Base-by-base conservation (phyloP, 2,797 vertebrate genomes). In the Microctenopoma stevenorrisi region DNA sequence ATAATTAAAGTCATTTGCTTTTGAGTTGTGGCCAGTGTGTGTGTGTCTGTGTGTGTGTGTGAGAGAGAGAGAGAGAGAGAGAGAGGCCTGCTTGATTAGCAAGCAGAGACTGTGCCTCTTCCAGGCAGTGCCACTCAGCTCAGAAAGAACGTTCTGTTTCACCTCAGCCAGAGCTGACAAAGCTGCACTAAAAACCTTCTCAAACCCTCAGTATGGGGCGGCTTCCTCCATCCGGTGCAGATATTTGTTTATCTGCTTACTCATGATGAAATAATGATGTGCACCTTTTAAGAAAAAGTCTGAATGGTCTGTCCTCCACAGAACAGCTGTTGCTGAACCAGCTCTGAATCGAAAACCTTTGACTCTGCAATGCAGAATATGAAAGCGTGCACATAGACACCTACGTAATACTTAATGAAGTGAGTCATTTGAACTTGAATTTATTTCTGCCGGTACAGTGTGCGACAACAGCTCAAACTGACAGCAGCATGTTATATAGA, bases 91-190 rank as follows among this genome's bases (percentile, higher is more conserved):
- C 58, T 76, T 72, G 83, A 91, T 93, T 93, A 91, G 88, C 82
- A 93, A 69, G 74, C 89, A 82, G 70, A 62, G 81, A 74, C 67
- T 81, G 83, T 74, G 44, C 67, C 65, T 84, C 63, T 82, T 81
- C 84, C 35, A 59, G 81, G 86, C 83, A 88, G 54, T 77, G 68
- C 68, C 53, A 64, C 78, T 74, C 79, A 48, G 66, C 78, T 84
- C 58, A 57, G 61, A 82, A 86, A 89, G 86, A 93, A 89, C 70
- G 57, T 59, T 76, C 68, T 52, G 68, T 80, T 89, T 91, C 83
- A 78, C 77, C 35, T 73, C 78, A 63, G 63, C 79, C 64, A 65
- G 58, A 74, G 66, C 70, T 62, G 52, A 84, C 83, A 79, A 80
- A 81, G 62, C 50, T 55, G 10, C 56, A 85, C 79, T 86, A 70